Base-by-base conservation (phyloP, 2,113 vertebrate species). In the Eublepharis macularius region DNA sequence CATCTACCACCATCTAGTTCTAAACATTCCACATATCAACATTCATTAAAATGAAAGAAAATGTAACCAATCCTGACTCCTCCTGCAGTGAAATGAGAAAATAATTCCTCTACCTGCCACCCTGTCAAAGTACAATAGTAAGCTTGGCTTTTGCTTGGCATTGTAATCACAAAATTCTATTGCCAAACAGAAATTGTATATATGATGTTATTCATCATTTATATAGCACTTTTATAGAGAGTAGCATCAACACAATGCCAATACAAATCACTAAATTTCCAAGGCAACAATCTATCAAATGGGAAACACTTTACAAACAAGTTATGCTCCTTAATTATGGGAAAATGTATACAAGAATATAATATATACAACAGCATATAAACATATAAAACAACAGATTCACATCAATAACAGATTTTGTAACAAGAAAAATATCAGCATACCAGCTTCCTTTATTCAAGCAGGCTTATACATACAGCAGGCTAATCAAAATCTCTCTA, bases 61-160 rank as follows among this genome's bases (percentile, higher is more conserved):
- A 41, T 19, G 73, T 34, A 91, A 76, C 16, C 65, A 68, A 73
- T 68, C 36, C 41, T 85, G 36, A 86, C 77, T 79, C n/a, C n/a
- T 92, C 11, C 74, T 81, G 68, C 24, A 76, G 73, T 88, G 69
- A 86, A 86, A 79, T 69, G 24, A 66, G 83, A 76, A 92, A 89
- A 79, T 34, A 72, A 16, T 78, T 89, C n/a, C 21, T 69, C 78
- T 84, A 69, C 45, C 80, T 0, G 88, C 26, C 36, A 76, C 51
- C 90, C 88, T 77, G n/a, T 87, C 81, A 91, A 89, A 72, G 85
- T 82, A 34, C 32, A 86, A 36, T 21, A 36, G 4, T 69, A 3
- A 63, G 32, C 84, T 90, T 93, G 89, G 57, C 60, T 63, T n/a
- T 63, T 63, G 29, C 60, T 84, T 86, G 78, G 88, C 32, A 87